Percentiles rank a stretch among this genome's conserved stretches.
These are phyloP conservation scores for Mustelus asterias DNA, from an alignment of 2,113 vertebrate species.

Conservation along the genomic window DNA sequence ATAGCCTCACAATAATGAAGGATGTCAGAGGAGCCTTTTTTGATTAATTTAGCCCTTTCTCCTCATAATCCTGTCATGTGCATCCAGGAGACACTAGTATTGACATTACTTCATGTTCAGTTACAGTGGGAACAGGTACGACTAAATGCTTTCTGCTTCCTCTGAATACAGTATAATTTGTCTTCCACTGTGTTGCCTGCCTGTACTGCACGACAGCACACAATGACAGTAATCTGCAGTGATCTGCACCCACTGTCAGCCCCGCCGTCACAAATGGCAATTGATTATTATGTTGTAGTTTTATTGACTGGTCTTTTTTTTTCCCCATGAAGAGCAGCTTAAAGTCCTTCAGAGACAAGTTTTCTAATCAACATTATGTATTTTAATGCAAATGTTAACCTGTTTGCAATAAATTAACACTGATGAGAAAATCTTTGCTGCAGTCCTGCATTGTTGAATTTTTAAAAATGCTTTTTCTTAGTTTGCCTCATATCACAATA, in stretches of 20 bases:
- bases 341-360: conserved; percentile 25
- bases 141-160: conserved; percentile 62
- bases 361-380: neutral
- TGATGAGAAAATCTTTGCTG: conserved; percentile 3
- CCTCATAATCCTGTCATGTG: conserved; percentile 29
- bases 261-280: conserved; percentile 89
- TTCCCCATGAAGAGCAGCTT: conserved; percentile 24
- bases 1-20: conserved; percentile 41
- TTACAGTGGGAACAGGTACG: conserved; percentile 63
- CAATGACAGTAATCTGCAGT: conserved; percentile 88
- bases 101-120: conserved; percentile 40
- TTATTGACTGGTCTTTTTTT: conserved; percentile 72
- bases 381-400: conserved; percentile 3
- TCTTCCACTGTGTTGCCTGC: conserved; percentile 63
- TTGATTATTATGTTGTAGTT: conserved; percentile 86
- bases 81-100: conserved; percentile 41
- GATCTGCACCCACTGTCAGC: conserved; percentile 80
- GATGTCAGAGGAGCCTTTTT: conserved; percentile 39
- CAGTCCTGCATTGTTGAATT: neutral
- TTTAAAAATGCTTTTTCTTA: neutral
- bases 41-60: conserved; percentile 45
- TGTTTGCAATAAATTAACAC: neutral
- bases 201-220: conserved; percentile 65
- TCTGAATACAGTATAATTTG: conserved; percentile 60
- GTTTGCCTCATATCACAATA: neutral